Evolutionary conservation across 1,140 invertebrate species (phyloP), one percentile per base, ranked within the genome.

Genomic region (Bombus confusus): DNA sequence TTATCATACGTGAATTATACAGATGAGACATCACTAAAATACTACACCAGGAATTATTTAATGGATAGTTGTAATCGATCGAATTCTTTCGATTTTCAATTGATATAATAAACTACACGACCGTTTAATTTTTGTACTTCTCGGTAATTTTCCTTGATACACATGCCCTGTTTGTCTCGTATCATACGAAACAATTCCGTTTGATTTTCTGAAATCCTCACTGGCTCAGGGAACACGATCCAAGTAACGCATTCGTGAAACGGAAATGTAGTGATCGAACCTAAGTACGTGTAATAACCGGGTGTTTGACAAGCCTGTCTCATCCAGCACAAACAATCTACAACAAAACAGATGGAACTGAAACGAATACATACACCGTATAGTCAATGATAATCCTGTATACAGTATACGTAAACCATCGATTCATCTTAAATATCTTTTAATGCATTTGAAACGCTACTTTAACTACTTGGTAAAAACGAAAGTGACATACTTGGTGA

Each of bases 191-290:
- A 88, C 52, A 75, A 22, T 4, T 83, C 39, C 8, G 85, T 97
- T 95, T 98, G 97, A 66, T 96, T 95, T 62, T 95, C 93, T 1
- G 97, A 97, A 13, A 98, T 95, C 86, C 96, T 94, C 62, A 98
- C 96, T 3, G 97, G 96, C 18, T 97, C 96, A 37, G 97, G 96
- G 90, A 98, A 97, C 10, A 97, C 95, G n/a, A 97, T 97, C 97
- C 97, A 97, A 28, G 95, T 96, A 73, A 97, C 97, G 89, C 96
- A 96, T 87, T 97, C 97, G 87, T 96, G 95, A 88, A 97, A 97
- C 1, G 96, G 96, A 62, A 96, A 96, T 12, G 97, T 97, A 8
- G 97, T 97, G 62, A 97, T 93, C n/a, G 97, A 97, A 10, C 97
- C 97, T 83, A 96, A 95, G 93, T 97, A 97, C 1, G 96, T 95